Evolutionary conservation across 2,888 invertebrate species (phyloP).

Genomic region (Cheilosia vernalis): DNA sequence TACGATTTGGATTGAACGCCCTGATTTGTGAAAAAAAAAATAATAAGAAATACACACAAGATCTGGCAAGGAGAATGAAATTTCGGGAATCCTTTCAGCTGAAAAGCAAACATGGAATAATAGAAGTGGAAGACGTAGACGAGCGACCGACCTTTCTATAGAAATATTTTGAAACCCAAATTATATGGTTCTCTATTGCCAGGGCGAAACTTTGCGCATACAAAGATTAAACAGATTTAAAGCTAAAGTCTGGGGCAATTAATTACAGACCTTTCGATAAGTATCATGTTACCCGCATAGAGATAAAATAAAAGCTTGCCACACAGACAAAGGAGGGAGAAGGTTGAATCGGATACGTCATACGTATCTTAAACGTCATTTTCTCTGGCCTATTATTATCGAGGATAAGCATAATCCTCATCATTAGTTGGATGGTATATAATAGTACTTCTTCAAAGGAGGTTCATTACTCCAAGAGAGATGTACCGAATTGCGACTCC

Average conservation of each 20-base stretch:
- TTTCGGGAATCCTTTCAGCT: not conserved
- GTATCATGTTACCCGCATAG: constrained; percentile 57
- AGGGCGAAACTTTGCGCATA: constrained; percentile 13
- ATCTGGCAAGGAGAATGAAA: not conserved
- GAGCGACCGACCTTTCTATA: constrained; percentile 7
- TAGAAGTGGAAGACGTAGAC: not conserved
- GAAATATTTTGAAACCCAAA: constrained; percentile 36
- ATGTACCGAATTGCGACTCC: not conserved
- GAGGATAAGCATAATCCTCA: constrained; percentile 11
- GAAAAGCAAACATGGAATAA: constrained; percentile 2
- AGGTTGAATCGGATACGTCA: constrained; percentile 17
- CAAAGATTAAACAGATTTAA: not conserved
- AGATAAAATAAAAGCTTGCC: constrained; percentile 26
- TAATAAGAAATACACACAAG: not conserved
- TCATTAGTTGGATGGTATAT: constrained; percentile 5
- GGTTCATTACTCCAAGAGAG: not conserved
- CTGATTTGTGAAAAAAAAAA: not conserved
- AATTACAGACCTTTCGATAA: constrained; percentile 62
- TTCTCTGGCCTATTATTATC: constrained; percentile 11
- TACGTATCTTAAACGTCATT: constrained; percentile 3
- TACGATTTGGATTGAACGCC: constrained; percentile 25
- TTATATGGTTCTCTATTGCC: constrained; percentile 25
- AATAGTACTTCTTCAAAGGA: not conserved
- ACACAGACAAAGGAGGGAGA: constrained; percentile 15
- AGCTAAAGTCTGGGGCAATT: constrained; percentile 49